Conservation (phyloP, 2,888 invertebrate species). For the Xanthia togata region DNA sequence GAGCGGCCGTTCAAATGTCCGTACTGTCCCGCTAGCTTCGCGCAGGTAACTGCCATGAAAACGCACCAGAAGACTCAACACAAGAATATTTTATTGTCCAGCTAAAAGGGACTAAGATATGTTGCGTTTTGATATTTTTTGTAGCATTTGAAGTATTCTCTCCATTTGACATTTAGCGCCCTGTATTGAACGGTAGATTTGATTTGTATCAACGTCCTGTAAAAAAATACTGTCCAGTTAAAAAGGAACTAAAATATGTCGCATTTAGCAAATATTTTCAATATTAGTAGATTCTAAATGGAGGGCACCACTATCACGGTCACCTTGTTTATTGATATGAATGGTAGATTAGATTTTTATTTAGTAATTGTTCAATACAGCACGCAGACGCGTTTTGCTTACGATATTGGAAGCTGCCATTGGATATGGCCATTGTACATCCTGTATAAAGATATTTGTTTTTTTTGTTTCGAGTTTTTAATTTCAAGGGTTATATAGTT, state of each 20-base stretch:
- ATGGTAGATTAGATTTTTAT: neutral
- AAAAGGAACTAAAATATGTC: no score
- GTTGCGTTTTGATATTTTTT: no score
- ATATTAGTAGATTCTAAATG: no score
- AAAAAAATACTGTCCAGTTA: no score
- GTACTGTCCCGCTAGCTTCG: constrained; percentile 79
- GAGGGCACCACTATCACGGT: no score
- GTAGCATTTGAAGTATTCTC: no score
- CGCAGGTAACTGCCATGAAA: constrained; percentile 77
- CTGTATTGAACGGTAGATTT: no score
- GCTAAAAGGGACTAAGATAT: neutral
- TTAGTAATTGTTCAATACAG: no score
- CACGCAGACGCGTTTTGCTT: neutral
- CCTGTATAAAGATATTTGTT: neutral
- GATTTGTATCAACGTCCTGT: no score
- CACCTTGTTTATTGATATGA: neutral
- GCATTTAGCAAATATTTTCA: no score
- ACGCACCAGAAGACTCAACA: constrained; percentile 80
- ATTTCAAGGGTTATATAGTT: neutral
- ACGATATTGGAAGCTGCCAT: neutral
- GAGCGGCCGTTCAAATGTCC: constrained; percentile 79
- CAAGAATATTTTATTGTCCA: constrained; percentile 62
- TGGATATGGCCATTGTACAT: neutral
- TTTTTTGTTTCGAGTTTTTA: neutral
- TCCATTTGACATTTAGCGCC: neutral